Evolutionary conservation across 2,888 invertebrate genomes (phyloP).

Genomic region (Tolmerus cingulatus): DNA sequence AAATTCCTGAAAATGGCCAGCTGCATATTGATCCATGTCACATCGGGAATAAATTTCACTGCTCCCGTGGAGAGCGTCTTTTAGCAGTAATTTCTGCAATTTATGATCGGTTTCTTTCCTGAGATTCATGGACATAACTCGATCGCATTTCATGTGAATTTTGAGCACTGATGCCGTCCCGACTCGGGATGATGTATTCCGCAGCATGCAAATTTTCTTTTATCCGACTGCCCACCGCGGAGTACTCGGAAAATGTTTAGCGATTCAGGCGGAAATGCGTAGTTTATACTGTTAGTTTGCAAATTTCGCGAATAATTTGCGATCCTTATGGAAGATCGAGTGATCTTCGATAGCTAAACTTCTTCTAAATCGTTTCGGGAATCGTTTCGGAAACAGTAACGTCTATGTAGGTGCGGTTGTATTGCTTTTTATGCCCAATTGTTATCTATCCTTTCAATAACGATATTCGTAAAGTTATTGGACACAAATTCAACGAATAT

Average conservation of each 20-base stretch:
- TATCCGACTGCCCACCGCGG: not conserved
- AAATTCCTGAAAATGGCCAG: conserved; percentile 28
- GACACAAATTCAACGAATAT: not conserved
- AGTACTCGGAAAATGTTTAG: not conserved
- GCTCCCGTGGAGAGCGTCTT: not conserved
- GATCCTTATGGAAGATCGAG: not conserved
- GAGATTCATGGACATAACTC: conserved; percentile 32
- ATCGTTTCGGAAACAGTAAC: no score
- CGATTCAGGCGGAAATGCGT: not conserved
- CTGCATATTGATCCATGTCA: conserved; percentile 12
- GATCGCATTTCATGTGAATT: conserved; percentile 23
- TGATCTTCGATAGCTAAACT: not conserved
- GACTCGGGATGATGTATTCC: not conserved
- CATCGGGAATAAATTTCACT: conserved; percentile 17
- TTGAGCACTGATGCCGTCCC: not conserved
- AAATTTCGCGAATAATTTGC: not conserved
- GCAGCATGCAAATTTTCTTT: not conserved
- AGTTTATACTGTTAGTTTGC: not conserved
- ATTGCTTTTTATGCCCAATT: not conserved
- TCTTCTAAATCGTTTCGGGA: not conserved
- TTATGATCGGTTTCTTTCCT: not conserved
- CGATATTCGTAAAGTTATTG: not conserved
- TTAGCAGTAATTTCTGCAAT: not conserved
- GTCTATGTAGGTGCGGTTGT: not conserved
- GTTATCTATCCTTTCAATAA: not conserved